These are phyloP conservation scores for Buathra laborator DNA, from an alignment of 2,888 invertebrate species.

Conservation along the genomic window DNA sequence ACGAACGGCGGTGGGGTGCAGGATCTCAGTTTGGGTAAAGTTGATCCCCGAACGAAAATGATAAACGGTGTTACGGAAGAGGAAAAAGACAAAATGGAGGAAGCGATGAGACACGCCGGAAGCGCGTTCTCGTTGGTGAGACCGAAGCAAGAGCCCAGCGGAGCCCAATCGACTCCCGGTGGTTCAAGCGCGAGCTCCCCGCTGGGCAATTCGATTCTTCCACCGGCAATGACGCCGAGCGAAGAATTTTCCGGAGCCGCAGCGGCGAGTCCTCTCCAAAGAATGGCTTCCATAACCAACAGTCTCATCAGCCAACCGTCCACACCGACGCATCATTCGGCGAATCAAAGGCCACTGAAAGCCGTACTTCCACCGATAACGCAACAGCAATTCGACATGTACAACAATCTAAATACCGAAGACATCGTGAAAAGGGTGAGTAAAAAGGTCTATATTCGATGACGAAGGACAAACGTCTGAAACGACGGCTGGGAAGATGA, in stretches of 20 bases:
- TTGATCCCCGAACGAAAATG: conserved; percentile 86
- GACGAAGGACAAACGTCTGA: conserved; percentile 61
- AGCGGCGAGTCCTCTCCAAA: conserved; percentile 96
- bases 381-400: conserved; percentile 99
- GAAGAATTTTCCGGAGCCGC: conserved; percentile 93
- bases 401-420: conserved; percentile 98
- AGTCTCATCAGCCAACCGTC: conserved; percentile 97
- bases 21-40: conserved; percentile 94
- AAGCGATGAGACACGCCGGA: conserved; percentile 91
- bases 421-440: conserved; percentile 96
- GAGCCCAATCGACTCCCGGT: conserved; percentile 89
- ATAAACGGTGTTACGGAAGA: conserved; percentile 89
- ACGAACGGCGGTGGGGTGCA: conserved; percentile 88
- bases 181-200: conserved; percentile 93
- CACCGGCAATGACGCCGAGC: conserved; percentile 93
- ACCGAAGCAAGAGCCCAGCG: conserved; percentile 92
- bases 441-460: conserved; percentile 62
- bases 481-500: conserved; percentile 41
- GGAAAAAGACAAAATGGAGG: conserved; percentile 90
- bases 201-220: conserved; percentile 93
- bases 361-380: conserved; percentile 99
- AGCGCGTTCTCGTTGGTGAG: conserved; percentile 95
- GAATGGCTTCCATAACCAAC: conserved; percentile 99
- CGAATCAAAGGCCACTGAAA: conserved; percentile 95
- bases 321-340: conserved; percentile 93